Percentiles rank a stretch among this genome's conserved stretches.
Conservation (phyloP, 2,797 vertebrate species). For the Anabacerthia variegaticeps region DNA sequence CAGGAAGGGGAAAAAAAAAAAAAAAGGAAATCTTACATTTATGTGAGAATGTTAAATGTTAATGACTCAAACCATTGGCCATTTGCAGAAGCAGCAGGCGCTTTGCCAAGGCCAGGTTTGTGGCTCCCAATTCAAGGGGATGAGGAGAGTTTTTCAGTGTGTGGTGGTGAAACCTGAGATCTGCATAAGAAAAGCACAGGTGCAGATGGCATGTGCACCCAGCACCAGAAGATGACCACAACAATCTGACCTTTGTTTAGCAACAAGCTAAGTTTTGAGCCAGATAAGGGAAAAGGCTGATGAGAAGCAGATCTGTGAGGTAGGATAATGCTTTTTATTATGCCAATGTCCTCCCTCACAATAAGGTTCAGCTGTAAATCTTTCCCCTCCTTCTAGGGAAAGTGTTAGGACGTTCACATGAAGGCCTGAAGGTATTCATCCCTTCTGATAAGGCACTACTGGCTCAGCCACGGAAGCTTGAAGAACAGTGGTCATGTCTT, state of each 20-base stretch:
- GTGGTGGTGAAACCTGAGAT: background rate
- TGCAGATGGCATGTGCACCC: fast-evolving
- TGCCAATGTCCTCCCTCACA: background rate
- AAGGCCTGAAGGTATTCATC: background rate
- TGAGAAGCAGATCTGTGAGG: background rate
- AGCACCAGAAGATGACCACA: background rate
- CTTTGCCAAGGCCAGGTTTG: background rate
- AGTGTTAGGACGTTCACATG: fast-evolving
- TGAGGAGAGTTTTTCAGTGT: background rate
- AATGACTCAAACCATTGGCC: background rate
- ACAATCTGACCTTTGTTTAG: background rate
- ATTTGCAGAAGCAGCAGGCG: background rate
- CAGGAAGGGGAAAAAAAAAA: background rate
- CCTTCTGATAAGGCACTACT: background rate
- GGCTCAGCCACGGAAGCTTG: background rate
- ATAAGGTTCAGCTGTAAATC: background rate
- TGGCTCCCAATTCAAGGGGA: fast-evolving
- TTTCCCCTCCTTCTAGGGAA: fast-evolving
- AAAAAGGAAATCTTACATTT: background rate
- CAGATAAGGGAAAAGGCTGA: background rate
- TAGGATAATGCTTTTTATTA: background rate
- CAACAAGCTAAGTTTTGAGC: background rate
- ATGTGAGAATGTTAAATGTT: background rate
- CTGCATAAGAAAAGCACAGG: background rate
- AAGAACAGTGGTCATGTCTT: background rate